phyloP scores from a whole-genome alignment of 2,888 invertebrate species.

The Ophraella communa region DNA sequence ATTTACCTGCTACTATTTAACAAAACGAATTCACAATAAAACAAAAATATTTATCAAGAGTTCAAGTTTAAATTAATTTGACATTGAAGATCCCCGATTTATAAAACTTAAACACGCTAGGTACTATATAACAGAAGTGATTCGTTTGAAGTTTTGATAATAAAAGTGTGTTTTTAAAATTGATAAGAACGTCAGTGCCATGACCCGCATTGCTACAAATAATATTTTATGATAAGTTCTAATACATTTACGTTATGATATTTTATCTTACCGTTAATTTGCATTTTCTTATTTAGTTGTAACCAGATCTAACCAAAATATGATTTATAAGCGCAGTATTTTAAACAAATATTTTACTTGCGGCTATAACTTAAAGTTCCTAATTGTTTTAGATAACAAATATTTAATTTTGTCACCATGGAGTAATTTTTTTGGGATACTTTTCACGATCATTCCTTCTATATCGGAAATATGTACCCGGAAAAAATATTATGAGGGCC shows the following conservation, averaged over 20 bases:
- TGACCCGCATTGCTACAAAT: constrained; percentile 23
- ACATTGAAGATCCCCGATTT: not conserved
- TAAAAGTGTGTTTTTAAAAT: constrained; percentile 4
- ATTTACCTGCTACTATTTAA: not conserved
- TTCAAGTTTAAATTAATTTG: constrained; percentile 3
- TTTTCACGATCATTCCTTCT: too few relatives aligned
- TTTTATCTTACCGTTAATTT: not conserved
- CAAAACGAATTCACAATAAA: not conserved
- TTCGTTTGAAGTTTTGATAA: constrained; percentile 7
- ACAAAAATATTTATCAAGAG: not conserved
- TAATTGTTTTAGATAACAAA: too few relatives aligned
- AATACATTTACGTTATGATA: not conserved
- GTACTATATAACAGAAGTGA: not conserved
- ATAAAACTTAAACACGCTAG: not conserved
- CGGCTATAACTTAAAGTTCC: too few relatives aligned
- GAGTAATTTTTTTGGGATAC: too few relatives aligned
- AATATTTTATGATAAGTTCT: not conserved
- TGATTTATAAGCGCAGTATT: too few relatives aligned
- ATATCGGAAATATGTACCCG: too few relatives aligned
- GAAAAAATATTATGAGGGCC: too few relatives aligned
- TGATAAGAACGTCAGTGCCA: constrained; percentile 35
- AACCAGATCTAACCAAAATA: too few relatives aligned
- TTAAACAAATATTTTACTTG: too few relatives aligned
- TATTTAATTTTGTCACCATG: too few relatives aligned
- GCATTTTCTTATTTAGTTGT: not conserved